Evolutionary conservation across 1,140 invertebrate species (phyloP), one percentile per base, ranked within the genome.

Genomic region (Babylonia areolata): DNA sequence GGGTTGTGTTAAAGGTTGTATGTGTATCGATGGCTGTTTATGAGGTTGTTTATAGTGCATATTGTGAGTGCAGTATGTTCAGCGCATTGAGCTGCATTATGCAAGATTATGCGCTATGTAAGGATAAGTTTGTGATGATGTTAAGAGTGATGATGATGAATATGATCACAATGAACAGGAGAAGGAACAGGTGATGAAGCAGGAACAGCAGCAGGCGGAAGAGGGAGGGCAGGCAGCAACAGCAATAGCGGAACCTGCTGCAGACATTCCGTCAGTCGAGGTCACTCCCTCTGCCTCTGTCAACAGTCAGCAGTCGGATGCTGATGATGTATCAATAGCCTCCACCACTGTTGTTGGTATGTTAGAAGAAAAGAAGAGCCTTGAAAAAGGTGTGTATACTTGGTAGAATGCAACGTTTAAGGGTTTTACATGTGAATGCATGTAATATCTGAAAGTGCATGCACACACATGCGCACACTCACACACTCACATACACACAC

Each of bases 181-280:
- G 69, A 11, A 88, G 87, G 40, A 87, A 54, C 80, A 54, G 42
- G 78, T 51, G n/a, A 31, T 80, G 78, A 80, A 80, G 39, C 77
- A 79, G 46, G 78, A 80, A 54, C 78, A 80, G 33, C 78, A 80
- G 78, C 20, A 28, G 0, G n/a, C n/a, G 11, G 42, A 46, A 1
- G 78, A 80, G 31, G 78, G 40, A 20, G 78, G 78, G 40, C 3
- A 6, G 3, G 1, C 42, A 33, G 78, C 78, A 2, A 33, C 78
- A 11, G 12, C 28, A 1, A 40, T 20, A 54, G 33, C 42, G 11
- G 78, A 11, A 33, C 78, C 12, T 20, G 12, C 78, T 23, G 75
- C 37, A 40, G 75, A 80, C 42, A 80, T 80, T 58, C 42, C 42
- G 11, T 54, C 46, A 2, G 28, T 28, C 28, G 78, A 51, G 40